These are phyloP conservation scores for Raphicerus campestris DNA, from an alignment of 2,113 vertebrate genomes.

Conservation along the genomic window DNA sequence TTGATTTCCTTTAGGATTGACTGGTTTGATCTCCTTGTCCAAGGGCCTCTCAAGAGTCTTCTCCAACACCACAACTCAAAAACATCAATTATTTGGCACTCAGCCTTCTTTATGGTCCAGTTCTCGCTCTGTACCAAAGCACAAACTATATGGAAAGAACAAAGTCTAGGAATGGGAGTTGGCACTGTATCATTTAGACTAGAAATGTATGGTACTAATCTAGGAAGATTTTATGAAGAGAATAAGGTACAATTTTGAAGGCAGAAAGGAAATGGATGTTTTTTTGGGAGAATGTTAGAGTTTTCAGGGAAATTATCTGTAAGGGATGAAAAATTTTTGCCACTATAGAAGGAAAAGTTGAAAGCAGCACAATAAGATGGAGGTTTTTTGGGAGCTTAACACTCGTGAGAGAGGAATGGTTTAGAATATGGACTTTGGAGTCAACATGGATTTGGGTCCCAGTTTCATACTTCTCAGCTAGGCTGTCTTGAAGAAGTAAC, in stretches of 20 bases:
- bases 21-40: neutral
- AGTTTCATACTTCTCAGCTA: neutral
- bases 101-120: neutral
- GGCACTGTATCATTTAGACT: neutral
- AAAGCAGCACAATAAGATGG: neutral
- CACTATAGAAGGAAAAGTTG: neutral
- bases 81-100: neutral
- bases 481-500: neutral
- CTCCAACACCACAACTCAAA: neutral
- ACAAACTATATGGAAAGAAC: neutral
- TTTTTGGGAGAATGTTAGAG: neutral
- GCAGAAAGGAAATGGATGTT: neutral
- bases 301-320: neutral
- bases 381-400: neutral
- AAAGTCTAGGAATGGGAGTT: neutral
- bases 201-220: neutral
- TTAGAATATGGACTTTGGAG: neutral
- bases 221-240: neutral
- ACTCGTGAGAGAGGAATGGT: neutral
- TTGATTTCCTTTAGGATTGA: neutral
- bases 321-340: conserved; percentile 9
- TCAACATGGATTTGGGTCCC: neutral
- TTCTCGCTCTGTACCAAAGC: neutral
- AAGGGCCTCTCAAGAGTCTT: neutral
- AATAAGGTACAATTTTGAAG: conserved; percentile 31